These are phyloP conservation scores for Peromyscus attwateri DNA, from an alignment of 2,797 vertebrate genomes.

Conservation along the genomic window DNA sequence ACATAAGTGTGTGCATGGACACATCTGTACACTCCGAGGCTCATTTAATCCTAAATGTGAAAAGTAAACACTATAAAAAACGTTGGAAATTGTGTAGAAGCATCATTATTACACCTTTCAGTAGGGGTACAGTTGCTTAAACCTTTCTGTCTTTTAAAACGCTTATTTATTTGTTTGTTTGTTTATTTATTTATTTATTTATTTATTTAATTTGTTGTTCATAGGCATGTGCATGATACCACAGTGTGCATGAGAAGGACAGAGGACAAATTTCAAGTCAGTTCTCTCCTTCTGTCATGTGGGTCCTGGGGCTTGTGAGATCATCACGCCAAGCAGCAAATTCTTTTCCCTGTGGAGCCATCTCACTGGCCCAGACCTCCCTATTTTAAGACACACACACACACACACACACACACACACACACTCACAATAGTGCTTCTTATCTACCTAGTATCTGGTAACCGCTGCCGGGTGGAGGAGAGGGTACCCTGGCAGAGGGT, in stretches of 20 bases:
- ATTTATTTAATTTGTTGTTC: background rate
- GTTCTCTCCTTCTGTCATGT: background rate
- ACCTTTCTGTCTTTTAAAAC: background rate
- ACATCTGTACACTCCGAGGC: background rate
- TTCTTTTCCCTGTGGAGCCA: background rate
- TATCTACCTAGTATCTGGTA: background rate
- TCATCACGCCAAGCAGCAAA: background rate
- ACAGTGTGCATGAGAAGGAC: background rate
- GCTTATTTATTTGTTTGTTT: background rate
- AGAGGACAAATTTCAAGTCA: background rate
- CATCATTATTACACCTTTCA: background rate
- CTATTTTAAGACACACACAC: too few species aligned
- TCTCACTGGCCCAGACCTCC: background rate
- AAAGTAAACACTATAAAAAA: background rate
- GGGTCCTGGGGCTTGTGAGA: background rate
- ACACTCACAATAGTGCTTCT: background rate
- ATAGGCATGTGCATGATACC: background rate
- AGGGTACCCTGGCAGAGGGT: background rate
- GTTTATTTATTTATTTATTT: too few species aligned
- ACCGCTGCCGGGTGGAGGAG: background rate
- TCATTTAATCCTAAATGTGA: background rate
- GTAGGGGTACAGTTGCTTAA: background rate
- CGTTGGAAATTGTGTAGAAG: background rate
- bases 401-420: background rate
- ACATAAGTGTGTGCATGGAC: background rate